phyloP scores from a whole-genome alignment of 2,888 invertebrate species.

The Xestia c-nigrum region DNA sequence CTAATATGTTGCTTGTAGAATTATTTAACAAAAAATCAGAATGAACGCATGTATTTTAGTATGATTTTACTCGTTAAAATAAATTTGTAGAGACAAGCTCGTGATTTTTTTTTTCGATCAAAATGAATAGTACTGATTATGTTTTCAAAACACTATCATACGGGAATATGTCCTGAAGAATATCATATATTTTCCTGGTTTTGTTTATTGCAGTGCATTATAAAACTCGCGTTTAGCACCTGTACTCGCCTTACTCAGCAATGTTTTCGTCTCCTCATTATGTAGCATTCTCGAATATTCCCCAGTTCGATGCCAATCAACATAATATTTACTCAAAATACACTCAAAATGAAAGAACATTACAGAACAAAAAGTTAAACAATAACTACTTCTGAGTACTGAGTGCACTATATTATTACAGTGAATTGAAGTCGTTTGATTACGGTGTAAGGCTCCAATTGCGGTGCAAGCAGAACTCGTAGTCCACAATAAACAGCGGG shows the following conservation, averaged over 20 bases:
- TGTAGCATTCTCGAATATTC: neutral
- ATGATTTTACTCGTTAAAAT: no score
- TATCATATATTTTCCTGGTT: no score
- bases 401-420: slow-evolving; percentile 48
- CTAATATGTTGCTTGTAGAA: no score
- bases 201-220: no score
- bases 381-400: slow-evolving; percentile 33
- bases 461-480: slow-evolving; percentile 51
- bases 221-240: no score
- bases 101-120: no score
- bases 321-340: slow-evolving; percentile 22
- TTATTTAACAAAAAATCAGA: no score
- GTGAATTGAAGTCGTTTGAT: slow-evolving; percentile 44
- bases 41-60: no score
- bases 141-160: no score
- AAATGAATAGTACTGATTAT: no score
- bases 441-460: slow-evolving; percentile 32
- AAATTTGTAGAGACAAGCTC: no score
- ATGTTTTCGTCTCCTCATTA: neutral
- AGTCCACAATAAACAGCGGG: slow-evolving; percentile 73
- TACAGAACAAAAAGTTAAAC: slow-evolving; percentile 40
- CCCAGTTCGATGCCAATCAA: slow-evolving; percentile 13
- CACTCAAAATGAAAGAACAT: slow-evolving; percentile 29
- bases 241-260: neutral
- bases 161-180: no score